A percentile compares a stretch with the other conserved stretches of the same genome.
phyloP scores from a whole-genome alignment of 2,888 invertebrate species.

The Oxystoma pomonae region DNA sequence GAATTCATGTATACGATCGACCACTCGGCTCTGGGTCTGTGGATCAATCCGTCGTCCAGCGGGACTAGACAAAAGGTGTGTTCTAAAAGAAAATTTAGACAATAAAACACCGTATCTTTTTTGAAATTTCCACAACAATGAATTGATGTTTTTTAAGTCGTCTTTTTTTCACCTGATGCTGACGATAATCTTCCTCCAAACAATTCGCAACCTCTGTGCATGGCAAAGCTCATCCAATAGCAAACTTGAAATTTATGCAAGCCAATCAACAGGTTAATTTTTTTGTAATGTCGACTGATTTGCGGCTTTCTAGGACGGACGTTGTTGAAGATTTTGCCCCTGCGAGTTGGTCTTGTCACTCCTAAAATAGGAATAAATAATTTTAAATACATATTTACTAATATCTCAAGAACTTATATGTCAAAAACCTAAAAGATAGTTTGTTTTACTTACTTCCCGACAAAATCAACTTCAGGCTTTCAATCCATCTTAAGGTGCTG shows the following conservation, averaged over 20 bases:
- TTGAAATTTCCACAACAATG: too few species aligned
- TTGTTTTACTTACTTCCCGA: slow-evolving; percentile 56
- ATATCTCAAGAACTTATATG: too few species aligned
- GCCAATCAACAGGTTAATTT: slow-evolving; percentile 77
- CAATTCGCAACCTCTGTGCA: slow-evolving; percentile 87
- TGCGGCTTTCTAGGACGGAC: slow-evolving; percentile 83
- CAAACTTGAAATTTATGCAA: slow-evolving; percentile 83
- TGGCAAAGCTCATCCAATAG: slow-evolving; percentile 98
- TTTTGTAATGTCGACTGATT: slow-evolving; percentile 87
- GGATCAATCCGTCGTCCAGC: slow-evolving; percentile 75
- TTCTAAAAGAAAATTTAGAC: too few species aligned
- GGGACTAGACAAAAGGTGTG: slow-evolving; percentile 70
- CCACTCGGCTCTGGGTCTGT: slow-evolving; percentile 86
- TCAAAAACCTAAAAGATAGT: too few species aligned
- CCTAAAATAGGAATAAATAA: slow-evolving; percentile 38
- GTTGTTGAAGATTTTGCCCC: slow-evolving; percentile 85
- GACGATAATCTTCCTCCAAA: slow-evolving; percentile 77
- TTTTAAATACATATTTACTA: neutral
- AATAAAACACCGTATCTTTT: too few species aligned
- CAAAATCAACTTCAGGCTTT: slow-evolving; percentile 87
- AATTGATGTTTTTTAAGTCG: neutral
- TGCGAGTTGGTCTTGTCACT: slow-evolving; percentile 89
- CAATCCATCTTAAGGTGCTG: slow-evolving; percentile 93
- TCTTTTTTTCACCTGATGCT: slow-evolving; percentile 55
- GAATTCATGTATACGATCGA: slow-evolving; percentile 91